Evolutionary conservation across 2,113 vertebrate species (phyloP).

Genomic region (Tychaedon coryphoeus): DNA sequence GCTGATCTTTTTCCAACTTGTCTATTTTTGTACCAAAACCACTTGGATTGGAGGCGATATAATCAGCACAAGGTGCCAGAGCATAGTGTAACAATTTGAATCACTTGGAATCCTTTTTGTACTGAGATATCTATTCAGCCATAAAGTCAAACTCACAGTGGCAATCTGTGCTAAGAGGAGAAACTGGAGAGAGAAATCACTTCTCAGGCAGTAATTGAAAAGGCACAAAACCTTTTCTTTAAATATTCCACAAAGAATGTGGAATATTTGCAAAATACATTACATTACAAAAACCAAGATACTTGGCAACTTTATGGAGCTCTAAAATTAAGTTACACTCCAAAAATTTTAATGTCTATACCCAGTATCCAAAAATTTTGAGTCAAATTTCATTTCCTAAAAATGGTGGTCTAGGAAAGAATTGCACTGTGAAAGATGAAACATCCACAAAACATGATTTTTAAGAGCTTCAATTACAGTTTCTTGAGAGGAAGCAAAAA

Average conservation of each 20-base stretch:
- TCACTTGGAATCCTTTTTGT: slow-evolving; percentile 23
- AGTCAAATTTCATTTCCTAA: not conserved
- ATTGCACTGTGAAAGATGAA: not conserved
- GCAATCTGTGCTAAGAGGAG: slow-evolving; percentile 1
- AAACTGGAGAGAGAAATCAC: not conserved
- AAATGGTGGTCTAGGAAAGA: not conserved
- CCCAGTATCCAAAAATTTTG: not conserved
- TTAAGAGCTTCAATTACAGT: not conserved
- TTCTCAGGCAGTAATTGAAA: not conserved
- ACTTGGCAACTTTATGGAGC: not conserved
- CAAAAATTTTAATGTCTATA: not conserved
- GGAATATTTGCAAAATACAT: too few species aligned
- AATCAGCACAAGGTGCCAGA: slow-evolving; percentile 34
- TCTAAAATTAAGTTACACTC: not conserved
- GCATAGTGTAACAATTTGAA: not conserved
- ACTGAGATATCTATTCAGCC: slow-evolving; percentile 8
- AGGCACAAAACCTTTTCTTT: not conserved
- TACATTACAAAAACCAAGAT: not conserved
- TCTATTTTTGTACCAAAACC: slow-evolving; percentile 34
- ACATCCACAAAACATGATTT: not conserved
- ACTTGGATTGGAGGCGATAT: slow-evolving; percentile 34
- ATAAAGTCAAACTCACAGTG: not conserved
- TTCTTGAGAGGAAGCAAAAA: not conserved
- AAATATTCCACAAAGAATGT: not conserved
- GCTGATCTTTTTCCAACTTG: slow-evolving; percentile 10